Evolutionary conservation across 92 coral and sea anemone genomes (phyloP).

Genomic region (Epizoanthus ramosus): DNA sequence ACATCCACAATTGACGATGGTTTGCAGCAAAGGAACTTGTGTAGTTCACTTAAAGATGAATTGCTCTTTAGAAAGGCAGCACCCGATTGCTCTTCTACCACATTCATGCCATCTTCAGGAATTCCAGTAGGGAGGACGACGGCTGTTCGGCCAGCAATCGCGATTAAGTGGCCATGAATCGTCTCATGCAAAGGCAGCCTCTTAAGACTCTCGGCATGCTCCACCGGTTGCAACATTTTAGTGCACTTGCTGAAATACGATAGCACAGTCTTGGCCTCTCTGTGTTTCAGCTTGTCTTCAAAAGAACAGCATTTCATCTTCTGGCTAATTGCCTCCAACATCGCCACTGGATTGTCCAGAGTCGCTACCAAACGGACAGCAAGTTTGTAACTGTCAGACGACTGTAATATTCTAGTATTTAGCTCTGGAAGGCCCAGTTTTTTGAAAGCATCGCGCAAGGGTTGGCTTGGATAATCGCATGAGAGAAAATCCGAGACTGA

Average conservation of each 20-base stretch:
- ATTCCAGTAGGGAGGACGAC: constrained; percentile 48
- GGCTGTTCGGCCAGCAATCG: constrained; percentile 27
- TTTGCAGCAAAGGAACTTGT: constrained; percentile 50
- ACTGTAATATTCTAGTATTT: constrained; percentile 1
- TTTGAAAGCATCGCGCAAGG: constrained; percentile 16
- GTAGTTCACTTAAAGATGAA: constrained; percentile 12
- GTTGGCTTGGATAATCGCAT: neutral
- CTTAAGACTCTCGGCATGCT: constrained; percentile 22
- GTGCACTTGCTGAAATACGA: constrained; percentile 31
- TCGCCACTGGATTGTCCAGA: constrained; percentile 35
- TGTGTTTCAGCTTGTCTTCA: neutral
- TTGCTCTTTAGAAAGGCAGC: constrained; percentile 50
- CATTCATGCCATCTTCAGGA: constrained; percentile 53
- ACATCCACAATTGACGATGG: constrained; percentile 47
- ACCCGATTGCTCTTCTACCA: constrained; percentile 2
- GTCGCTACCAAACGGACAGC: constrained; percentile 29
- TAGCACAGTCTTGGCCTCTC: constrained; percentile 2
- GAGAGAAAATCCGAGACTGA: constrained; percentile 27
- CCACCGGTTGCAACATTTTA: neutral
- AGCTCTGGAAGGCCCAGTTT: constrained; percentile 41
- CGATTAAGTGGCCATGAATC: constrained; percentile 36
- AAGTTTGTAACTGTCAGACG: neutral
- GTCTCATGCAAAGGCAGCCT: constrained; percentile 51
- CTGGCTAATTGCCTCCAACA: constrained; percentile 12
- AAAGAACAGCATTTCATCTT: constrained; percentile 5